phyloP scores from a whole-genome alignment of 2,113 vertebrate genomes.

The Brienomyrus longianalis region DNA sequence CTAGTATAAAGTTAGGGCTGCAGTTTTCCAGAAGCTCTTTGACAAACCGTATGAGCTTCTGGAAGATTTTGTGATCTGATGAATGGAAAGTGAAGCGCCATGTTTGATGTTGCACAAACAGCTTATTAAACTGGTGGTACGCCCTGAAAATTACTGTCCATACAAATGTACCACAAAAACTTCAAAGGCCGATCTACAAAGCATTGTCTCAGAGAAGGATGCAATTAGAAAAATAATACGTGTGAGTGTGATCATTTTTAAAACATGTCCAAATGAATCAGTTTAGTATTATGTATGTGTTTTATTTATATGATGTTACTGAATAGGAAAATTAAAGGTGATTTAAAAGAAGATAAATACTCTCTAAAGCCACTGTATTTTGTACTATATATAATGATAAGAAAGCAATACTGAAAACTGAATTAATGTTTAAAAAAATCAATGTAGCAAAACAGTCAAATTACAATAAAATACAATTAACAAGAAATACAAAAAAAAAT shows the following conservation, averaged over 20 bases:
- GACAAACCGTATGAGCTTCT: not conserved
- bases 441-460: not conserved
- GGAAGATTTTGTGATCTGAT: not conserved
- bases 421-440: not conserved
- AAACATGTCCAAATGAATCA: not conserved
- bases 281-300: not conserved
- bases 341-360: not conserved
- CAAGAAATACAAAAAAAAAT: not conserved
- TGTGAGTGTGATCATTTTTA: not conserved
- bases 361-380: not conserved
- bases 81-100: not conserved
- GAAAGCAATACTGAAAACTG: not conserved
- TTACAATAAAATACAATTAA: not conserved
- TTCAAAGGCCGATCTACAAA: not conserved
- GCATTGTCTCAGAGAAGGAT: not conserved
- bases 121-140: not conserved
- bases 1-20: not conserved
- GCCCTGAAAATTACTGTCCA: not conserved
- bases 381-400: not conserved
- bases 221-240: not conserved
- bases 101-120: not conserved
- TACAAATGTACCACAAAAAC: not conserved
- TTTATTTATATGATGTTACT: not conserved
- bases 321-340: not conserved
- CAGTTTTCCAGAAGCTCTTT: not conserved